A percentile compares a stretch with the other conserved stretches of the same genome.
These are phyloP conservation scores for Melanostigma gelatinosum DNA, from an alignment of 2,113 vertebrate genomes.

Conservation along the genomic window DNA sequence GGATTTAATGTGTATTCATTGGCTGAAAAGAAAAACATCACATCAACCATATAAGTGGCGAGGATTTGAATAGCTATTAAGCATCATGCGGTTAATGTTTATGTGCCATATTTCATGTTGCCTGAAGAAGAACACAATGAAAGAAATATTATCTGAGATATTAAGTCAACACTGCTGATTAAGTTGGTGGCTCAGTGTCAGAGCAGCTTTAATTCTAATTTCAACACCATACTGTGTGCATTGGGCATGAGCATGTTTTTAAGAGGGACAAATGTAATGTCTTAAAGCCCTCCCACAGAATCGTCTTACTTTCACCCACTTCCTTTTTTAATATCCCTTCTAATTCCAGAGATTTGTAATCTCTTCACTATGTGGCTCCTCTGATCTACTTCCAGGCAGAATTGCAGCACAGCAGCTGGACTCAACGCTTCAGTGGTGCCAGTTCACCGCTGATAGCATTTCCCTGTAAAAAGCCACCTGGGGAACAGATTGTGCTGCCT, in stretches of 20 bases:
- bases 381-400: slow-evolving; percentile 12
- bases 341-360: neutral
- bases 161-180: too few species aligned
- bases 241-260: neutral
- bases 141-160: too few species aligned
- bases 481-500: slow-evolving; percentile 23
- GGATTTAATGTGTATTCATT: neutral
- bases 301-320: neutral
- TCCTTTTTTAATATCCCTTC: slow-evolving; percentile 1
- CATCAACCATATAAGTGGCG: neutral
- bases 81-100: neutral
- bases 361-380: slow-evolving; percentile 3
- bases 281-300: neutral
- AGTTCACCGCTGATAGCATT: slow-evolving; percentile 38
- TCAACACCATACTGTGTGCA: neutral
- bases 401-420: slow-evolving; percentile 15
- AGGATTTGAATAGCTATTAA: neutral
- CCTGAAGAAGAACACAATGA: neutral
- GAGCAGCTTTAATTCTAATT: slow-evolving; percentile 18
- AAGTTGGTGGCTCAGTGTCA: neutral
- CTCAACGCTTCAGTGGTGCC: slow-evolving; percentile 22
- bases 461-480: slow-evolving; percentile 11
- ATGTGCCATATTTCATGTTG: neutral
- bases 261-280: neutral
- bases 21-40: neutral